phyloP scores from a whole-genome alignment of 2,113 vertebrate species.

The sheep (Ovis aries) region DNA sequence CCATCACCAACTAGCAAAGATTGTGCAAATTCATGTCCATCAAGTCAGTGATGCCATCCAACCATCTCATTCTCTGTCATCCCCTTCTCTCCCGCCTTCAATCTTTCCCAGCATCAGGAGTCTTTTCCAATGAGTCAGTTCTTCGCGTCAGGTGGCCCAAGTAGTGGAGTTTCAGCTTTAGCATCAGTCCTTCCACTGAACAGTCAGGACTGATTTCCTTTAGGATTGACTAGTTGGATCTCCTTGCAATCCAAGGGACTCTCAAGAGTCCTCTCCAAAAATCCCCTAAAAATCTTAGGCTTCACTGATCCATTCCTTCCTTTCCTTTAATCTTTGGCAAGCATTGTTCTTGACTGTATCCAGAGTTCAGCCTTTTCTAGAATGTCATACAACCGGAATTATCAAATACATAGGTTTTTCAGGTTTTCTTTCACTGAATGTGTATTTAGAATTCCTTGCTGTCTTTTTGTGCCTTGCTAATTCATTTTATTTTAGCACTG shows the following conservation, averaged over 20 bases:
- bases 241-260: neutral
- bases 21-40: neutral
- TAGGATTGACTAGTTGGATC: neutral
- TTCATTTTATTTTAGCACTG: neutral
- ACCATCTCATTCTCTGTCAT: neutral
- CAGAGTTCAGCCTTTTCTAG: neutral
- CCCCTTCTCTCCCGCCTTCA: neutral
- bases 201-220: neutral
- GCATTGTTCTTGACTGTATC: neutral
- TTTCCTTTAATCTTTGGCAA: neutral
- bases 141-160: fast-evolving
- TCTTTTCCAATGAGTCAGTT: neutral
- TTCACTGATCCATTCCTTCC: neutral
- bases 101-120: neutral
- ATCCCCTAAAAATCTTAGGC: neutral
- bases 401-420: neutral
- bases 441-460: neutral
- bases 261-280: neutral
- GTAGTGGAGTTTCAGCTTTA: neutral
- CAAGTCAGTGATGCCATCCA: neutral
- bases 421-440: neutral
- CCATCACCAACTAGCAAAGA: neutral
- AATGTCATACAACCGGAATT: neutral
- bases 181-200: neutral
- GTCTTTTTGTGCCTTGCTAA: neutral